Evolutionary conservation across 2,113 vertebrate species (phyloP).

Genomic region (Cyprinus carpio): DNA sequence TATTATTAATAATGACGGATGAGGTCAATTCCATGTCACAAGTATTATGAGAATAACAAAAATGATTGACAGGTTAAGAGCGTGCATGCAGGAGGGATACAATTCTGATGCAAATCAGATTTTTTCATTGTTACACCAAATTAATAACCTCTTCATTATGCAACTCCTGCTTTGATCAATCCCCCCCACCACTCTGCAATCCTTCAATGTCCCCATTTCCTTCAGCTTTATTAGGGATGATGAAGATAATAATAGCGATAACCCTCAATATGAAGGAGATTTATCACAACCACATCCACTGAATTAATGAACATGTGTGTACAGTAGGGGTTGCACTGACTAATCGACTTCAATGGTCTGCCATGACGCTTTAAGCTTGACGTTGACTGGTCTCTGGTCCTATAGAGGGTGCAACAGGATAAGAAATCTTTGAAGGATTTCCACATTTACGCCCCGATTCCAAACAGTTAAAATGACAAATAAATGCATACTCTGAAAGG

Average conservation of each 20-base stretch:
- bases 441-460: too few relatives aligned
- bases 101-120: slow-evolving; percentile 5
- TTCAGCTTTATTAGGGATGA: slow-evolving; percentile 54
- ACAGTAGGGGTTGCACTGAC: too few relatives aligned
- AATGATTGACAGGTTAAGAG: slow-evolving; percentile 35
- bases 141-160: slow-evolving; percentile 48
- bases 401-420: too few relatives aligned
- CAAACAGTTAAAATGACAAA: too few relatives aligned
- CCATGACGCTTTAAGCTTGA: too few relatives aligned
- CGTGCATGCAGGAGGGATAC: slow-evolving; percentile 2
- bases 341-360: too few relatives aligned
- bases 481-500: too few relatives aligned
- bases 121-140: slow-evolving; percentile 43
- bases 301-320: slow-evolving; percentile 63
- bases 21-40: slow-evolving; percentile 1
- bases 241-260: slow-evolving; percentile 66
- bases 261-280: slow-evolving; percentile 63
- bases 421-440: too few relatives aligned
- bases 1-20: background rate
- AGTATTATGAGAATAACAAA: slow-evolving; percentile 5
- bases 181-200: slow-evolving; percentile 13
- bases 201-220: slow-evolving; percentile 60
- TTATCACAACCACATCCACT: slow-evolving; percentile 60
- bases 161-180: slow-evolving; percentile 16
- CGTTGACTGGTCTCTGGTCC: too few relatives aligned